Evolutionary conservation across 2,113 vertebrate species (phyloP), one percentile per base, ranked within the genome.

Genomic region (Melospiza georgiana): DNA sequence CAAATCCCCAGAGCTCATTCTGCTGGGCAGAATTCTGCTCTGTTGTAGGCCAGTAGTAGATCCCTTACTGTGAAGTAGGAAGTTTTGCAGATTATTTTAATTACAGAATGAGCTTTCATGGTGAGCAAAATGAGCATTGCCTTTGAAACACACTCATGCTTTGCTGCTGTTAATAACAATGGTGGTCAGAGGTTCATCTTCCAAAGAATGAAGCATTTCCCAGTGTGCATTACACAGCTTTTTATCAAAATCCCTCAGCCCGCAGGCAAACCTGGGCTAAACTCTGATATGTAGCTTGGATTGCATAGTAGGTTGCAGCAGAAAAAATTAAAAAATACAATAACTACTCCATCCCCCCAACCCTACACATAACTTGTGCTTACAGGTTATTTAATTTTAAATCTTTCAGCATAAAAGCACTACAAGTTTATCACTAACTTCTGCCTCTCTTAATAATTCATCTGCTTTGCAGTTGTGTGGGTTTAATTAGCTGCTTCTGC

Each of bases 401-500:
- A 54, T 77, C 28, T 80, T 90, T 46, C 55, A 52, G 33, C 11
- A 16, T 48, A n/a, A 72, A 54, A 69, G 9, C 5, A 1, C 82
- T 63, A 28, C 54, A 78, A 46, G 84, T 93, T 95, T 87, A 31
- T 91, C 62, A n/a, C 39, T 43, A 62, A 87, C 81, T 89, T 39
- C 63, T 91, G 81, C 43, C 41, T 89, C 78, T 75, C 27, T 92
- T 49, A 73, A 77, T 85, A 82, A 85, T 89, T 94, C 31, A 57
- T 94, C 55, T 91, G 82, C 46, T 65, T 67, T 91, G 66, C 43
- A 43, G 35, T 58, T 69, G 37, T 48, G 18, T 66, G 49, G 63
- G 51, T 83, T 95, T 95, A 95, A 95, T 95, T 85, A 94, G 84
- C 65, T 84, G 59, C 68, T 84, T 84, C 90, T 92, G 59, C 86